A percentile compares a stretch with the other conserved stretches of the same genome.
phyloP scores from a whole-genome alignment of 2,888 invertebrate genomes.

The Erpobdella octoculata region DNA sequence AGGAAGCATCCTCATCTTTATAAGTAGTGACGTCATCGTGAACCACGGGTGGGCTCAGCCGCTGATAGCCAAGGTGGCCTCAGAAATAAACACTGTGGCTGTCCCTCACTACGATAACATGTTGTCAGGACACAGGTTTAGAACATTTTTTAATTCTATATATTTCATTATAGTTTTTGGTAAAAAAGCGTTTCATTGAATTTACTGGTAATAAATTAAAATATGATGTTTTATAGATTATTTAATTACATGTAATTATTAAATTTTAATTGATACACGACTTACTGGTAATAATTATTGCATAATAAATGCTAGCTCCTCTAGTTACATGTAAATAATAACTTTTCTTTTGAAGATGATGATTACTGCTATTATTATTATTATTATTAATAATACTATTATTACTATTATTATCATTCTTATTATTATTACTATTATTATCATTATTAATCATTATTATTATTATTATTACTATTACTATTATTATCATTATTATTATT shows the following conservation, averaged over 20 bases:
- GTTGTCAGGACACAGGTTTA: constrained; percentile 32
- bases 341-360: not conserved
- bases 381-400: not conserved
- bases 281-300: too few relatives aligned
- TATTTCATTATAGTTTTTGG: too few relatives aligned
- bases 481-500: not conserved
- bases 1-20: constrained; percentile 35
- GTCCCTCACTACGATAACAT: constrained; percentile 37
- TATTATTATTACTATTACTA: not conserved
- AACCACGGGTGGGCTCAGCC: constrained; percentile 39
- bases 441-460: not conserved
- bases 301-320: too few relatives aligned
- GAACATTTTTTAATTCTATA: too few relatives aligned
- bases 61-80: constrained; percentile 33
- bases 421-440: too few relatives aligned
- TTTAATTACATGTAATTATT: too few relatives aligned
- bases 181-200: too few relatives aligned
- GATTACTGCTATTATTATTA: not conserved
- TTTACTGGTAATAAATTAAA: too few relatives aligned
- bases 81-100: constrained; percentile 30
- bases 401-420: not conserved
- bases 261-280: too few relatives aligned
- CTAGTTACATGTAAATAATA: too few relatives aligned
- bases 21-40: constrained; percentile 34
- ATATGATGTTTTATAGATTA: too few relatives aligned